Conservation (phyloP, 2,113 vertebrate genomes). For the Syngnathus floridae region DNA sequence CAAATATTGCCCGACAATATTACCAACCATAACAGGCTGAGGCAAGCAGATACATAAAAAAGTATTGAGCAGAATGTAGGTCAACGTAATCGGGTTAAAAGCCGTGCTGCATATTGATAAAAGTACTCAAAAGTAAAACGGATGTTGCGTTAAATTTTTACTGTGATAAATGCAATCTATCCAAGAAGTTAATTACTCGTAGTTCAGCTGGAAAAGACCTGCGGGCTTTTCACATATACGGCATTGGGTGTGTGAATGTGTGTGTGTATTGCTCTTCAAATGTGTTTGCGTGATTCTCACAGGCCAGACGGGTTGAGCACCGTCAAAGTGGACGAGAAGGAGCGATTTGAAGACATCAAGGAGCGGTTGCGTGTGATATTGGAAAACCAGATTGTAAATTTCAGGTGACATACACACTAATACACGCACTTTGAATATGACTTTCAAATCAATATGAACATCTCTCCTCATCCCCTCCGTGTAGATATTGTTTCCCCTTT, state of each 20-base stretch:
- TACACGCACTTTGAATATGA: not conserved
- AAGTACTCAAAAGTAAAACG: not conserved
- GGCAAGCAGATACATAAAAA: too few species aligned
- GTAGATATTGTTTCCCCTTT: slow-evolving; percentile 98
- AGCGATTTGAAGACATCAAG: slow-evolving; percentile 98
- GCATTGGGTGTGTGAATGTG: not conserved
- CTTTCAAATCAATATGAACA: slow-evolving; percentile 1
- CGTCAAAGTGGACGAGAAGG: slow-evolving; percentile 96
- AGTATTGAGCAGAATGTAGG: too few species aligned
- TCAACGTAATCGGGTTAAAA: too few species aligned
- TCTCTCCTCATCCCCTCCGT: slow-evolving; percentile 21
- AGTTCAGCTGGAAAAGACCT: not conserved
- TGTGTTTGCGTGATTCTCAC: slow-evolving; percentile 41
- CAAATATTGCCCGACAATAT: not conserved
- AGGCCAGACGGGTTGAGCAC: slow-evolving; percentile 98
- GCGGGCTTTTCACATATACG: not conserved
- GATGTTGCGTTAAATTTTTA: not conserved
- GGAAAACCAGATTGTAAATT: slow-evolving; percentile 98
- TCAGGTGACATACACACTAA: slow-evolving; percentile 77
- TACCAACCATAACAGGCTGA: not conserved
- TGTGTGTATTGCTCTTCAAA: slow-evolving; percentile 10
- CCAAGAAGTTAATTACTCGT: not conserved
- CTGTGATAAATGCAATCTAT: not conserved
- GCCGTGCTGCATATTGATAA: not conserved
- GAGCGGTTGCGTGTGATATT: slow-evolving; percentile 91